Base-by-base conservation (phyloP, 2,888 invertebrate genomes). In the Gasteruption jaculator region DNA sequence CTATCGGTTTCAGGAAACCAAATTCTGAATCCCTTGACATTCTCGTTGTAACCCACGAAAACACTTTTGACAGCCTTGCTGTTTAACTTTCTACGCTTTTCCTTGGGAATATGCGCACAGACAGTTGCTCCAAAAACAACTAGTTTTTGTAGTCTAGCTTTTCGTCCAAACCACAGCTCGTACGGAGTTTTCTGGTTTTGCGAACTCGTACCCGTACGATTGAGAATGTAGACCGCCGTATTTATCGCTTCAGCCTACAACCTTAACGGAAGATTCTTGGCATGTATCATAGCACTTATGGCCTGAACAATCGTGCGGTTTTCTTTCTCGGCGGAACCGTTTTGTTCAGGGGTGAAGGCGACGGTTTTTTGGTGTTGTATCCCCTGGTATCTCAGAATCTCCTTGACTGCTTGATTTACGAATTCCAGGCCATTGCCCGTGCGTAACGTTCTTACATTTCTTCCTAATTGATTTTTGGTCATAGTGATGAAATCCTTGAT, bases 191-290 rank as follows among this genome's bases (percentile, higher is more conserved):
- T 29, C 1, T 38, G 33, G 2, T 29, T 4, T 15, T 38, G 15
- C 2, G 24, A 16, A 27, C 43, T 46, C 10, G 14, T 43, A 11
- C 41, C 41, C 4, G 47, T 47, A 10, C 35, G 12, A 34, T 47
- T 47, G 8, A 45, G 10, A 11, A 40, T 18, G 18, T 36, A 27
- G 3, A 36, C 38, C 3, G 48, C 35, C 22, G 38, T 15, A 18
- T 38, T 34, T 3, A 34, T 24, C 2, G 43, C 43, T 24, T 52
- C 50, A 3, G 45, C 52, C 52, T 50, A 52, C 15, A 50, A 24
- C 3, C 29, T 35, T 27, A 40, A 12, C 4, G 33, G 14, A 1
- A 48, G 19, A 2, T 31, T 25, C 10, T n/a, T 36, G 4, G 15
- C 44, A 27, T 20, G 25, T 7, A 48, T 15, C 18, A 48, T 31